Percentiles rank a stretch among this genome's conserved stretches.
Conservation (phyloP, 2,888 invertebrate genomes). For the Tineola bisselliella region DNA sequence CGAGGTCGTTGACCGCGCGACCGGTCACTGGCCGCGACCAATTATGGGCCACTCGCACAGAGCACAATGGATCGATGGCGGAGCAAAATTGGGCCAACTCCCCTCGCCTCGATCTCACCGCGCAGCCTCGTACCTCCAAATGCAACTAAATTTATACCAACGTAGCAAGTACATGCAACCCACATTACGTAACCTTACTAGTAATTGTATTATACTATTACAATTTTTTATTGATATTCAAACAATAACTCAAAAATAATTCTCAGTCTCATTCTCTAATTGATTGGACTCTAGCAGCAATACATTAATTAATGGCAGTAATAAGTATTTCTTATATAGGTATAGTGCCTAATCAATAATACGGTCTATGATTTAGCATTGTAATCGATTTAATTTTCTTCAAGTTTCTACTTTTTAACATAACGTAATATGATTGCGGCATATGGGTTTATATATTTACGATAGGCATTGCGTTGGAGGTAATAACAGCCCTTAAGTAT, state of each 20-base stretch:
- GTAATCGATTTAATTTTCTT: too few relatives aligned
- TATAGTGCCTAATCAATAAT: too few relatives aligned
- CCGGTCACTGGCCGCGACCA: slow-evolving; percentile 66
- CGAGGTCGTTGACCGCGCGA: slow-evolving; percentile 55
- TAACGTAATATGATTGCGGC: slow-evolving; percentile 14
- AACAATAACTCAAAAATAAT: too few relatives aligned
- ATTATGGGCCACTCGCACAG: slow-evolving; percentile 68
- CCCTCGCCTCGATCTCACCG: slow-evolving; percentile 31
- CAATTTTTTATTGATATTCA: too few relatives aligned
- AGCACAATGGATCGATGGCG: slow-evolving; percentile 69
- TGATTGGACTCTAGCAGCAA: too few relatives aligned
- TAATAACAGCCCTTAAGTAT: slow-evolving; percentile 48
- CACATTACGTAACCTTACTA: neutral
- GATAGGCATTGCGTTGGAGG: too few relatives aligned
- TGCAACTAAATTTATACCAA: neutral
- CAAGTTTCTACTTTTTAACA: neutral
- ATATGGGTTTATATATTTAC: neutral
- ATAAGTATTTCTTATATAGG: too few relatives aligned
- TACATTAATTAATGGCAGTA: too few relatives aligned
- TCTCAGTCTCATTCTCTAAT: too few relatives aligned
- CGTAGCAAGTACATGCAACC: too few relatives aligned
- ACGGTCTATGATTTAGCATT: too few relatives aligned
- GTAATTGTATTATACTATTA: neutral
- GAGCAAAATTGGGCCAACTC: slow-evolving; percentile 62
- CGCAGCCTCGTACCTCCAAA: slow-evolving; percentile 23